Evolutionary conservation across 2,113 vertebrate genomes (phyloP), one percentile per base, ranked within the genome.

Genomic region (Enhydra lutris): DNA sequence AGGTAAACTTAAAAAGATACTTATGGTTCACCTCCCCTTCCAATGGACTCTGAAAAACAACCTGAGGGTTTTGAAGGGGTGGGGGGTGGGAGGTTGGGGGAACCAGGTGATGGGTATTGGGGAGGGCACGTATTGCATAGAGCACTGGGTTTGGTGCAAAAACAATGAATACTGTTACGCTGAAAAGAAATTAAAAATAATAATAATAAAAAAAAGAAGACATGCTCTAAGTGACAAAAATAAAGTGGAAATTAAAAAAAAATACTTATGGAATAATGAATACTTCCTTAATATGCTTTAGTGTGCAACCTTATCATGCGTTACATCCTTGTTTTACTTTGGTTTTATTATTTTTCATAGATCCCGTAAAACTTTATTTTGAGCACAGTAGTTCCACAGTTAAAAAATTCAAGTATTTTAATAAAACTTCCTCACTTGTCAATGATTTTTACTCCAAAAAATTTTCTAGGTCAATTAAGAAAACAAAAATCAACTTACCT

Each of bases 321-420:
- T 92, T 42, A 31, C 1, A 39, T 42, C 8, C 23, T 59, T 36
- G 21, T 82, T 81, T 85, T 83, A 73, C 59, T 83, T 80, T 87
- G 73, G 18, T 61, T 82, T 96, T 95, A 73, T 67, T 93, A 79
- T 88, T 79, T 97, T 96, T 87, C 74, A 85, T 61, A 97, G 80
- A 50, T 29, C 36, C 20, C 78, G 26, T 92, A 69, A 92, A 92
- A 88, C 42, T 91, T 87, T 89, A 67, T 90, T 95, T 88, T 85
- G 15, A 95, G 52, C 7, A 94, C 15, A 65, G 24, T 91, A 85
- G 59, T 59, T 94, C 65, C 26, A 93, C 29, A 71, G 76, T 78
- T 95, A 81, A 95, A 96, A 87, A 84, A 52, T 55, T 69, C 39
- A 80, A 90, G 36, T 24, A 93, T 93, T 96, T 97, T 81, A 92